phyloP scores from a whole-genome alignment of 2,113 vertebrate genomes.

The Poicephalus gulielmi region DNA sequence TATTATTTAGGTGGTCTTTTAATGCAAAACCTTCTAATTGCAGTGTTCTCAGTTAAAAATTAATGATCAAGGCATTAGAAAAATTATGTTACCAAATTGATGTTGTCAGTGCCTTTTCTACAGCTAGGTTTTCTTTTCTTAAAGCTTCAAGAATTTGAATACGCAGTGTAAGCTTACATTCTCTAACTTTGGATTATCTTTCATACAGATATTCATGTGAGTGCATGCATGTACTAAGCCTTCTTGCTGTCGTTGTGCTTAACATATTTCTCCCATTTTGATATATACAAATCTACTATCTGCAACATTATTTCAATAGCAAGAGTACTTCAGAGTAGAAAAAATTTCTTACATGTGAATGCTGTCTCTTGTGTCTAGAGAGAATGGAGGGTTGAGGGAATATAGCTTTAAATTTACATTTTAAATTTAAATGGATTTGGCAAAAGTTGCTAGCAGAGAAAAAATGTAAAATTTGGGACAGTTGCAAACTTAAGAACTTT shows the following conservation, averaged over 20 bases:
- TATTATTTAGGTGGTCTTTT: constrained; percentile 13
- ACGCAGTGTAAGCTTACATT: background rate
- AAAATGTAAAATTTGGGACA: constrained; percentile 6
- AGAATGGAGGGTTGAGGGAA: background rate
- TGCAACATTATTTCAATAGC: constrained; percentile 3
- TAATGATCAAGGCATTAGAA: background rate
- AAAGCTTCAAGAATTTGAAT: background rate
- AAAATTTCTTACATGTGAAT: constrained; percentile 3
- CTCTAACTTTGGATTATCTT: background rate
- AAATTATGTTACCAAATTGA: background rate
- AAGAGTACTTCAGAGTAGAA: constrained; percentile 26
- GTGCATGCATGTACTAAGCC: background rate
- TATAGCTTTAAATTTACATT: constrained; percentile 40
- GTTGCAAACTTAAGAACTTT: constrained; percentile 45
- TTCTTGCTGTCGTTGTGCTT: background rate
- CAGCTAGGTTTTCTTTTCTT: background rate
- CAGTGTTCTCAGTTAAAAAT: background rate
- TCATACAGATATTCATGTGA: background rate
- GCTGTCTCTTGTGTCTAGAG: background rate
- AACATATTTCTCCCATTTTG: constrained; percentile 28
- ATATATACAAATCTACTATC: background rate
- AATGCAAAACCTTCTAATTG: background rate
- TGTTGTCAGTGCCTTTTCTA: background rate
- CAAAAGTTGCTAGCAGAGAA: constrained; percentile 33
- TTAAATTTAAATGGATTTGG: constrained; percentile 42